Evolutionary conservation across 2,797 vertebrate genomes (phyloP).

Genomic region (Pseudochaenichthys georgianus): DNA sequence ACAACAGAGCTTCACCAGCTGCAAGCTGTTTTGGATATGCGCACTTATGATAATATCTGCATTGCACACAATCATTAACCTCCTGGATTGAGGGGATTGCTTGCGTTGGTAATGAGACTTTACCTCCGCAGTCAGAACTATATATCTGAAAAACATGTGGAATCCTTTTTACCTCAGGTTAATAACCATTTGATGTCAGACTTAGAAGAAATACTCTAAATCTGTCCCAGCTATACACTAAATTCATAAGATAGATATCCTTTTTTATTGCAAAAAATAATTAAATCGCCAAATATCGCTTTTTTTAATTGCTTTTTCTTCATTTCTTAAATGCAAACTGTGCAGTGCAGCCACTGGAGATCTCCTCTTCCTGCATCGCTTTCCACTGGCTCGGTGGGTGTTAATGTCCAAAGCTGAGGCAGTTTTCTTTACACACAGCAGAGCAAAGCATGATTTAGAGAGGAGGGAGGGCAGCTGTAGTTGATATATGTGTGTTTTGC

Average conservation of each 20-base stretch:
- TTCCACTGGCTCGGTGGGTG: constrained; percentile 54
- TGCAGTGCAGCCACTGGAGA: constrained; percentile 15
- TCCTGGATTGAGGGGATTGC: constrained; percentile 59
- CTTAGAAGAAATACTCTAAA: constrained; percentile 15
- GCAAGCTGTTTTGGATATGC: constrained; percentile 58
- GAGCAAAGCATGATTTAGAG: constrained; percentile 84
- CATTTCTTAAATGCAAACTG: constrained; percentile 25
- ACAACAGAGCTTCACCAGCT: constrained; percentile 55
- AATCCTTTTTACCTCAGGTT: constrained; percentile 4
- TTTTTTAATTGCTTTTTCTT: constrained; percentile 16
- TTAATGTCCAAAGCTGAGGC: constrained; percentile 68
- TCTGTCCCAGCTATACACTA: neutral
- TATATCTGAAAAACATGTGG: constrained; percentile 15
- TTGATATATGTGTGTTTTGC: constrained; percentile 83
- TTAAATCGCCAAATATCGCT: neutral
- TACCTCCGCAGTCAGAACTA: constrained; percentile 12
- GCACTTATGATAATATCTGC: constrained; percentile 68
- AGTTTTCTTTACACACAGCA: constrained; percentile 73
- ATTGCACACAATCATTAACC: constrained; percentile 62
- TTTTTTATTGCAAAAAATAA: constrained; percentile 5
- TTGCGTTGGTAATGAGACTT: constrained; percentile 47
- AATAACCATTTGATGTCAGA: constrained; percentile 12
- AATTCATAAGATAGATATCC: neutral
- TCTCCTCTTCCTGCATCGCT: constrained; percentile 31
- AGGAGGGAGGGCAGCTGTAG: constrained; percentile 67